Evolutionary conservation across 2,113 vertebrate genomes (phyloP).

Genomic region (Oreocharis arfaki): DNA sequence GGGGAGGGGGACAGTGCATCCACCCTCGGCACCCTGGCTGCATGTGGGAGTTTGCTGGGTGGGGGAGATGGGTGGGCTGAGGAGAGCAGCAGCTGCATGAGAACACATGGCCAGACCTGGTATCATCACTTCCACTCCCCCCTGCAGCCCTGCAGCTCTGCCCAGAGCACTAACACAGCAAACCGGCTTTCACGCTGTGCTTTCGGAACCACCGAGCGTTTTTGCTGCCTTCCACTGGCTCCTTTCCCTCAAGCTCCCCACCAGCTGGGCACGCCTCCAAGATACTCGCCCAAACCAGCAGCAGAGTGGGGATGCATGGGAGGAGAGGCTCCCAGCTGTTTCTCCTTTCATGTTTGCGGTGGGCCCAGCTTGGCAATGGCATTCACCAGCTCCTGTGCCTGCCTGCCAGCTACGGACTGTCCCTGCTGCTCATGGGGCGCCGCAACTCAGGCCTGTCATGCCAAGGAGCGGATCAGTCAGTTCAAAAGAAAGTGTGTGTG

Average conservation of each 20-base stretch:
- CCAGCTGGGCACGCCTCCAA: neutral
- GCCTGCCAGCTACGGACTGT: neutral
- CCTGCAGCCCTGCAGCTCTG: neutral
- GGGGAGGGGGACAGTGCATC: neutral
- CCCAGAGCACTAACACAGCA: neutral
- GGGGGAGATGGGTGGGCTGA: neutral
- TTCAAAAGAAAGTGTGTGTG: neutral
- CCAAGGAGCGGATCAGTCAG: fast-evolving
- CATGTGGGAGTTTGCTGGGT: neutral
- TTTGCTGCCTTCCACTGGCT: neutral
- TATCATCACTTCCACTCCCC: neutral
- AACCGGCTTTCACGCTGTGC: fast-evolving
- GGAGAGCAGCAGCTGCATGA: neutral
- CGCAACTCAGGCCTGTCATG: fast-evolving
- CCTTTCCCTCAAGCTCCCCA: neutral
- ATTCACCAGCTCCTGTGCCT: neutral
- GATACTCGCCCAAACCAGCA: neutral
- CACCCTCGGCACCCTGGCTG: fast-evolving
- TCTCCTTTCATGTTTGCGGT: neutral
- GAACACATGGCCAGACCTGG: fast-evolving
- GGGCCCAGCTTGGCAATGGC: neutral
- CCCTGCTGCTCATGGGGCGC: neutral
- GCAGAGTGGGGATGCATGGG: neutral
- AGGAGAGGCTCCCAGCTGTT: neutral
- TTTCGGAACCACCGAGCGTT: neutral